These are phyloP conservation scores for Cerastis rubricosa DNA, from an alignment of 2,888 invertebrate genomes.

Conservation along the genomic window DNA sequence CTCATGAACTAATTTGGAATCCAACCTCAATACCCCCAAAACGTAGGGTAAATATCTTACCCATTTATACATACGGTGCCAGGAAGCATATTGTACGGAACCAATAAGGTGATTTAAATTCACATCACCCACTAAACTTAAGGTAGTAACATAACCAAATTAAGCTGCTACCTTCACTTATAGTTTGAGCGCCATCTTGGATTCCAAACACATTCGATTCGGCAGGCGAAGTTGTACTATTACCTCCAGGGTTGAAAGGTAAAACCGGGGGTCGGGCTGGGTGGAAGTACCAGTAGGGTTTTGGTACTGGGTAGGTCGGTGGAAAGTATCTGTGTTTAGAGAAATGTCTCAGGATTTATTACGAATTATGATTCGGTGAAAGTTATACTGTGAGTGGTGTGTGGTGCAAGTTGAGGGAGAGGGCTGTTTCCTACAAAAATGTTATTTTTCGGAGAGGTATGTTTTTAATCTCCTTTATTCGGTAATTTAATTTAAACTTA, in stretches of 20 bases:
- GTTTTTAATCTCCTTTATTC: neutral
- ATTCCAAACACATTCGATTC: conserved; percentile 61
- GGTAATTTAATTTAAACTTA: neutral
- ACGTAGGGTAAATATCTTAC: conserved; percentile 14
- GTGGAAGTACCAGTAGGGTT: conserved; percentile 21
- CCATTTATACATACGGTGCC: conserved; percentile 8
- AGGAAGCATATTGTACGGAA: conserved; percentile 42
- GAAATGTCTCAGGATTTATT: conserved; percentile 71
- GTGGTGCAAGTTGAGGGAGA: conserved; percentile 21
- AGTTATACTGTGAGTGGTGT: conserved; percentile 64
- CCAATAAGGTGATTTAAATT: conserved; percentile 56
- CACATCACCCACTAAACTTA: conserved; percentile 56
- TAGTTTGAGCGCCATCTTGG: conserved; percentile 60
- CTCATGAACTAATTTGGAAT: neutral
- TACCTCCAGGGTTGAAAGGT: conserved; percentile 33
- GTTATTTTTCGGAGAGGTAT: neutral
- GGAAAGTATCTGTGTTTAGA: conserved; percentile 63
- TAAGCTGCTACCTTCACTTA: conserved; percentile 48
- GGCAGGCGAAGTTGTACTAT: conserved; percentile 37
- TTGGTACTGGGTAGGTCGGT: conserved; percentile 13
- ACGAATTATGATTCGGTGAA: conserved; percentile 75
- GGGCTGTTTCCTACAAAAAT: neutral
- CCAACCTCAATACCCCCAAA: conserved; percentile 16
- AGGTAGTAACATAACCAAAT: conserved; percentile 59
- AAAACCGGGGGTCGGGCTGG: conserved; percentile 21